Base-by-base conservation (phyloP, 2,113 vertebrate genomes). In the Lamprotornis superbus region DNA sequence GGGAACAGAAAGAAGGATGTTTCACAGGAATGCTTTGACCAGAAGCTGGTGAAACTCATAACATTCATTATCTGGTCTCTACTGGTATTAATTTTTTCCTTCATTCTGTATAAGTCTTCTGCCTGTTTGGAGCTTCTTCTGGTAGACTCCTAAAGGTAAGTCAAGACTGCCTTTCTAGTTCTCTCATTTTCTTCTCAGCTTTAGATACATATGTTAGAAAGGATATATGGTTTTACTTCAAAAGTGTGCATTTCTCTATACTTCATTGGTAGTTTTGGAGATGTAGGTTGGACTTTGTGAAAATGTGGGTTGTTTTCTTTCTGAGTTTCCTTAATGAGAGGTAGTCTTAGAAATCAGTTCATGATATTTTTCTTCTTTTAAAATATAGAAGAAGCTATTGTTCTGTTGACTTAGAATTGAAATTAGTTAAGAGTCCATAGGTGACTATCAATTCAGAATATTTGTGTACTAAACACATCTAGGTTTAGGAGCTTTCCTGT, bases 181-280 rank as follows among this genome's bases (percentile, higher is more conserved):
- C 18, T 35, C 2, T 59, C 1, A 0, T 70, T 63, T 33, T 73
- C 25, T 70, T 33, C 15, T 61, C 39, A 15, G 11, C 12, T 46
- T 25, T 3, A 69, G 18, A 44, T 3, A 33, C 3, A 2, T 3
- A 7, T 8, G 0, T 50, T 55, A 33, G 40, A 37, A 80, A 70
- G 12, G 31, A 61, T 22, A 33, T 10, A 37, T 46, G n/a, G 12
- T 49, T 92, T 67, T 68, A 28, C 11, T 22, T 76, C 1, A 1
- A 5, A 5, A 11, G 3, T 15, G 10, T 49, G 10, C 0, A 0
- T 61, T 85, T 39, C 3, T 59, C 39, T n/a, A 3, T 33, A 71
- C 15, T 52, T 50, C 12, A 49, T 15, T 9, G 44, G 12, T 10
- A 44, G 21, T 30, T 79, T 75, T 61, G 19, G 18, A 19, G 9